These are phyloP conservation scores for Merodon equestris DNA, from an alignment of 2,888 invertebrate species.

Conservation along the genomic window DNA sequence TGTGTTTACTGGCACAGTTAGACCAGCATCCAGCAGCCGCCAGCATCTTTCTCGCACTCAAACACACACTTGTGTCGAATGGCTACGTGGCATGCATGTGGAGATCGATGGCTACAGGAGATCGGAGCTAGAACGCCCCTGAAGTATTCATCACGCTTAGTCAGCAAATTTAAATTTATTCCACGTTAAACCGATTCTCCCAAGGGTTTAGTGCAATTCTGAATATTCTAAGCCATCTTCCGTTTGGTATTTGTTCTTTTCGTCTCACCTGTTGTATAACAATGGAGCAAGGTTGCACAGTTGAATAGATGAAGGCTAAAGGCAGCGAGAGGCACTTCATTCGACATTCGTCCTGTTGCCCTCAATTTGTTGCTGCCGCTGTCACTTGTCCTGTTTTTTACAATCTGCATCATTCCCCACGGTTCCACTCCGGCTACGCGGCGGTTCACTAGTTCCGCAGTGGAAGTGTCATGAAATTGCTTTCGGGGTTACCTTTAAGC, in stretches of 20 bases:
- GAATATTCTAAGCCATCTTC: conserved; percentile 2
- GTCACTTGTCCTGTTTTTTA: conserved; percentile 40
- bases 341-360: conserved; percentile 2
- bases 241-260: neutral
- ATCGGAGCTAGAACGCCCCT: conserved; percentile 36
- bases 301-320: conserved; percentile 30
- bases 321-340: conserved; percentile 2
- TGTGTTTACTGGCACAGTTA: conserved; percentile 30
- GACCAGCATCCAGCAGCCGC: conserved; percentile 13
- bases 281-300: conserved; percentile 24
- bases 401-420: conserved; percentile 22
- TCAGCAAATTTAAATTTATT: conserved; percentile 64
- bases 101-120: conserved; percentile 7
- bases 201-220: neutral
- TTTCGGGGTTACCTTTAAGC: conserved; percentile 30
- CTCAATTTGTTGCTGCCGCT: conserved; percentile 24
- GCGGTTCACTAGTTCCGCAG: conserved; percentile 12
- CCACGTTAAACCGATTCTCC: conserved; percentile 22
- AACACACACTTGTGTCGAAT: neutral
- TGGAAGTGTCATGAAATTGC: conserved; percentile 33
- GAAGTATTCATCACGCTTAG: conserved; percentile 55
- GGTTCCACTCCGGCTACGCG: neutral
- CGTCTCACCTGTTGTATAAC: neutral
- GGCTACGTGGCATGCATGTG: neutral
- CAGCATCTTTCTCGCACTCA: conserved; percentile 8